Evolutionary conservation across 2,113 vertebrate genomes (phyloP).

Genomic region (Nothocercus nigrocapillus): DNA sequence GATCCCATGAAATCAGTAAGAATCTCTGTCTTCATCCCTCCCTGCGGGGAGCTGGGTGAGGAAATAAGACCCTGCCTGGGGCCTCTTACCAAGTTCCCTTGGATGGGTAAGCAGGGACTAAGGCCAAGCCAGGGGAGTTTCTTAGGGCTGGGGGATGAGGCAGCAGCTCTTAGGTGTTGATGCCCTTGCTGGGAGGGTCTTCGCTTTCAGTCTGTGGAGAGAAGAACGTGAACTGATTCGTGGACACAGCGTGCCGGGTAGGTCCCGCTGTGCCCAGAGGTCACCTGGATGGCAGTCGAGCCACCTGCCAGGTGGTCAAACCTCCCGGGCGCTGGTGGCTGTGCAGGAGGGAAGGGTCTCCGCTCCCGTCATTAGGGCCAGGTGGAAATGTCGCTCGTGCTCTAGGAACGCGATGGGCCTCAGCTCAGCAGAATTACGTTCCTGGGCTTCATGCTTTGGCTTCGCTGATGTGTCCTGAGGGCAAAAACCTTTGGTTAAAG

Average conservation of each 20-base stretch:
- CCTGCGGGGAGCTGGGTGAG: not conserved
- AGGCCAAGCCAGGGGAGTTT: not conserved
- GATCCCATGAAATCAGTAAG: not conserved
- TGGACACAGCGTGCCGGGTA: not conserved
- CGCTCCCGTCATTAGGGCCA: rapidly evolving
- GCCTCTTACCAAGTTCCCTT: not conserved
- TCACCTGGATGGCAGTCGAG: not conserved
- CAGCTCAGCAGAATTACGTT: not conserved
- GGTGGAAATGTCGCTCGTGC: not conserved
- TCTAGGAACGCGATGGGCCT: not conserved
- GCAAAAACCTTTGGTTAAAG: not conserved
- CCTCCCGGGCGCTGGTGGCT: not conserved
- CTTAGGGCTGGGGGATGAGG: not conserved
- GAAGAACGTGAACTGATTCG: not conserved
- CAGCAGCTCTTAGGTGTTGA: not conserved
- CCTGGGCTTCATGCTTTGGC: not conserved
- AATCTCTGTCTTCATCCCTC: not conserved
- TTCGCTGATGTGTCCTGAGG: not conserved
- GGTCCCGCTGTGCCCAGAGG: not conserved
- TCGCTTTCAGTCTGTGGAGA: not conserved
- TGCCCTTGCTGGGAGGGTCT: not conserved
- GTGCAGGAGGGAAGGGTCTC: not conserved
- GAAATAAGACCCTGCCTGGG: not conserved
- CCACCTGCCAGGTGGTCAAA: not conserved
- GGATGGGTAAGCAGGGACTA: not conserved